Base-by-base conservation (phyloP, 2,113 vertebrate genomes). In the Trichomycterus rosablanca region DNA sequence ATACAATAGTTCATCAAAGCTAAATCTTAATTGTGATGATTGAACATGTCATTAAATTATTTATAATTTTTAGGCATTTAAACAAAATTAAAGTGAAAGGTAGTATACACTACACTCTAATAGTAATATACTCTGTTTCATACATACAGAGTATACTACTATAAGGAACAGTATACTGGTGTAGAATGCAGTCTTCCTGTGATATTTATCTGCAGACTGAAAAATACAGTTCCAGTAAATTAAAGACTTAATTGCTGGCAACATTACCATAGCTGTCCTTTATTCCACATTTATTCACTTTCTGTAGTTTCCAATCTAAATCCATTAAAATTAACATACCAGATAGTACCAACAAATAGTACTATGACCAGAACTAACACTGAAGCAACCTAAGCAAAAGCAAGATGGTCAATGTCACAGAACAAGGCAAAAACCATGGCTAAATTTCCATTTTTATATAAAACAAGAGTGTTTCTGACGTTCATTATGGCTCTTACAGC, bases 401-500 rank as follows among this genome's bases (percentile, higher is more conserved):
- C 26, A 28, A 59, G 14, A 39, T 22, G 23, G 23, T 49, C 11
- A 50, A 44, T 24, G 40, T 15, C 24, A 40, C 59, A 65, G n/a
- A 56, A 43, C 39, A 46, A 32, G 23, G 52, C 23, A 48, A 26
- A 56, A 65, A 48, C 52, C 62, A 65, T 65, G 62, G 62, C 62
- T 65, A 65, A 48, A 30, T 48, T 65, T 40, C 62, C 52, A 56
- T 56, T 55, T 55, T 56, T 20, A 28, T 48, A 56, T 23, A 64
- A 65, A 65, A 65, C 40, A 56, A 65, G 56, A 28, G 15, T 55
- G 50, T 56, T 11, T 56, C 32, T 20, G 28, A 65, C 37, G 18
- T 26, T 48, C 42, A 39, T 64, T 65, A 65, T 65, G 62, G 62
- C 62, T 65, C 48, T 65, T 65, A 37, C 32, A 56, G 52, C 43